phyloP scores from a whole-genome alignment of 2,888 invertebrate genomes.

The Abrostola triplasia region DNA sequence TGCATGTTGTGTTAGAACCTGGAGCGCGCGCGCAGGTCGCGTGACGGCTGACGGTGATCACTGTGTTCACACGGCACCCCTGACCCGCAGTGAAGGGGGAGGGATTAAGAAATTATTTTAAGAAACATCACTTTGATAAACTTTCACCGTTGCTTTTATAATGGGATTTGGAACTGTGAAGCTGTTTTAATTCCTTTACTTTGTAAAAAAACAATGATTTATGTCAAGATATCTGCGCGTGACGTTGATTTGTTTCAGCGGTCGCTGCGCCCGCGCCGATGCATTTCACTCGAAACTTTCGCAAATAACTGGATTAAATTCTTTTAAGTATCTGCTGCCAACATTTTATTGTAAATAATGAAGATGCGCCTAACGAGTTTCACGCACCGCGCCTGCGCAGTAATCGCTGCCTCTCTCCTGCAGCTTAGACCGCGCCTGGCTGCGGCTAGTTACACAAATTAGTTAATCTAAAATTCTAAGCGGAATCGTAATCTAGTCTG shows the following conservation, averaged over 20 bases:
- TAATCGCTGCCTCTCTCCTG: not conserved
- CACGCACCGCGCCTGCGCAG: too few relatives aligned
- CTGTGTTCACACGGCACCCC: conserved; percentile 61
- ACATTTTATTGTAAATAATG: too few relatives aligned
- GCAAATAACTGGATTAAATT: conserved; percentile 19
- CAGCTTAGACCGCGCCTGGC: not conserved
- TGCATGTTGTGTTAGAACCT: not conserved
- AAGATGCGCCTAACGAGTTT: too few relatives aligned
- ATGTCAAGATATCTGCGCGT: conserved; percentile 32
- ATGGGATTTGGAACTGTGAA: conserved; percentile 53
- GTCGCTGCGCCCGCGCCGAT: conserved; percentile 6
- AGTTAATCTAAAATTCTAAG: conserved; percentile 31
- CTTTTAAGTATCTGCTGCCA: too few relatives aligned
- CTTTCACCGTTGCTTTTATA: conserved; percentile 44
- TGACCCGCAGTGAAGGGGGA: conserved; percentile 45
- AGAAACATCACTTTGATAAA: conserved; percentile 52
- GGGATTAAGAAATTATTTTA: conserved; percentile 56
- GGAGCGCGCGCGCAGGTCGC: conserved; percentile 6
- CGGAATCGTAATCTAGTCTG: conserved; percentile 33
- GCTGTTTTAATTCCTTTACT: conserved; percentile 55
- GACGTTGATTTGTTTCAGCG: conserved; percentile 46
- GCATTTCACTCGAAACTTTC: conserved; percentile 7
- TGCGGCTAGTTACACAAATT: conserved; percentile 33
- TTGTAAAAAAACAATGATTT: conserved; percentile 41
- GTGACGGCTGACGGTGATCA: conserved; percentile 33